Conservation (phyloP, 1,140 invertebrate species). For the Coenobita brevimanus region DNA sequence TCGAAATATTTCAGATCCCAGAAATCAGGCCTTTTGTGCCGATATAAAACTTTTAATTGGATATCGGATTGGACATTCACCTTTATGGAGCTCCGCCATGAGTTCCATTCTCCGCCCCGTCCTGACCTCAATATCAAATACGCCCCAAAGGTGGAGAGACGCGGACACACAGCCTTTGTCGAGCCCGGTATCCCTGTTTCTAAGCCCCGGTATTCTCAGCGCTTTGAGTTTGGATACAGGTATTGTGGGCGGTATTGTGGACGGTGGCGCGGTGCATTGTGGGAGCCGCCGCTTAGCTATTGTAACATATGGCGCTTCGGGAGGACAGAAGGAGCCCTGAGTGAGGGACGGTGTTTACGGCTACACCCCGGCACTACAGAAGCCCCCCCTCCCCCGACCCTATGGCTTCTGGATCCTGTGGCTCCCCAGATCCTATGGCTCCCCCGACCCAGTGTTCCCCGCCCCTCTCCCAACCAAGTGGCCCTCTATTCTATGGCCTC, state of each 20-base stretch:
- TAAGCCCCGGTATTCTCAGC: constrained; percentile 42
- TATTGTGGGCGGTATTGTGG: constrained; percentile 44
- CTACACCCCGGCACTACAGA: not conserved
- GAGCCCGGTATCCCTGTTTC: constrained; percentile 33
- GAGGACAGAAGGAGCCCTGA: not conserved
- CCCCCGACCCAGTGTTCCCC: not conserved
- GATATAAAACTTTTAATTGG: constrained; percentile 56
- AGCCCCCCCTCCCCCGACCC: too few species aligned
- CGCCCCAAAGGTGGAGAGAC: constrained; percentile 22
- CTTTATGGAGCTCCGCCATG: constrained; percentile 9
- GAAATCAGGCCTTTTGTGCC: constrained; percentile 46
- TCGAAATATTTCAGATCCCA: constrained; percentile 35
- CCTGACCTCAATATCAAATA: constrained; percentile 42
- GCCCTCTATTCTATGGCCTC: too few species aligned
- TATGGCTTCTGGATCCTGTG: not conserved
- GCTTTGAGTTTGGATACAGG: constrained; percentile 41
- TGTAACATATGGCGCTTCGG: constrained; percentile 47
- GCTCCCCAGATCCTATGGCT: not conserved
- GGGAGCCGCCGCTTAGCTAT: constrained; percentile 34
- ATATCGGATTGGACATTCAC: constrained; percentile 24
- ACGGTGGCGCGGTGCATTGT: constrained; percentile 53
- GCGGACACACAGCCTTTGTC: constrained; percentile 15
- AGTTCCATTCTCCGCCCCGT: constrained; percentile 26
- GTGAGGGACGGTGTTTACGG: constrained; percentile 14
- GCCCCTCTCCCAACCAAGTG: too few species aligned